A percentile compares a stretch with the other conserved stretches of the same genome.
phyloP scores from a whole-genome alignment of 2,113 vertebrate genomes.

The Dromiciops gliroides region DNA sequence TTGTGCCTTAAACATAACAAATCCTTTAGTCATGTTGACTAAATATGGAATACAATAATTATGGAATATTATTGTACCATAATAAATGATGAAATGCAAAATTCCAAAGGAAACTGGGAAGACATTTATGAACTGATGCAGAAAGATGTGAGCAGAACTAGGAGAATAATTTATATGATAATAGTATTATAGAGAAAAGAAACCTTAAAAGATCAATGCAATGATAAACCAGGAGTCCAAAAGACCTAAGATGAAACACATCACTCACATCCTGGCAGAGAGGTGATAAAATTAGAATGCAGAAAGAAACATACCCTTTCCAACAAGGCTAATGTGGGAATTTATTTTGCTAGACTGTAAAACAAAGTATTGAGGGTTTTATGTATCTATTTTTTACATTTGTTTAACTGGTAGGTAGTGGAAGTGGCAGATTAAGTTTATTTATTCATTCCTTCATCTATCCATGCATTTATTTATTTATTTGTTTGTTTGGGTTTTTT shows the following conservation, averaged over 20 bases:
- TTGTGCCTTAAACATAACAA: background rate
- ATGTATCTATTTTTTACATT: background rate
- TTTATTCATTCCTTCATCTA: too few relatives aligned
- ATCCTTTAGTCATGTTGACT: background rate
- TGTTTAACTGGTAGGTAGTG: background rate
- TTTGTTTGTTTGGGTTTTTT: too few relatives aligned
- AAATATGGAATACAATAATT: background rate
- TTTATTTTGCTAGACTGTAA: background rate
- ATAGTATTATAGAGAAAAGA: background rate
- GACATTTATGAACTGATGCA: background rate
- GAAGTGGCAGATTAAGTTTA: background rate
- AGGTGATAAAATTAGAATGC: background rate
- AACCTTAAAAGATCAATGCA: background rate
- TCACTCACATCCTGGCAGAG: background rate
- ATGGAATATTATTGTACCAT: background rate
- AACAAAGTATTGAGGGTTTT: background rate
- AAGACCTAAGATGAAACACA: background rate
- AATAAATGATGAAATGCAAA: background rate
- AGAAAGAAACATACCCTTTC: background rate
- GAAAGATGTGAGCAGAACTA: background rate
- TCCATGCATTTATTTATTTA: too few relatives aligned
- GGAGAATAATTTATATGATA: background rate
- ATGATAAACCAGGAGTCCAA: background rate
- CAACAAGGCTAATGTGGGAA: background rate
- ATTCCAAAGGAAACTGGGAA: background rate